phyloP scores from a whole-genome alignment of 2,888 invertebrate genomes.

The Caenorhabditis sinica region DNA sequence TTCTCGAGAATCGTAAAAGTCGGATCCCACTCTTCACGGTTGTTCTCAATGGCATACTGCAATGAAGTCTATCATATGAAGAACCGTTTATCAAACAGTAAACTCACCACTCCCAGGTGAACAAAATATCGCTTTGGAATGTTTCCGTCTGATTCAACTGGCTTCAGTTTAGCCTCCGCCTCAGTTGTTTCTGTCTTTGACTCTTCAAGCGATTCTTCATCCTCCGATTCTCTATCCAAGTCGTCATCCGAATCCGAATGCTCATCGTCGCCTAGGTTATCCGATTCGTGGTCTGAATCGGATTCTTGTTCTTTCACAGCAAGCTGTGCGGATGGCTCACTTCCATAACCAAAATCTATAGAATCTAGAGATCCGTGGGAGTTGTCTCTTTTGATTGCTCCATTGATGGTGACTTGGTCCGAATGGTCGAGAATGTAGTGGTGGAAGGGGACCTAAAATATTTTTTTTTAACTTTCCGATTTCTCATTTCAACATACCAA shows the following conservation, averaged over 20 bases:
- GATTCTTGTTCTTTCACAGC: too few relatives aligned
- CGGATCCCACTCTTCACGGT: constrained; percentile 35
- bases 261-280: too few relatives aligned
- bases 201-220: background rate
- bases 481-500: background rate
- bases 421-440: too few relatives aligned
- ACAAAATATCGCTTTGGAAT: constrained; percentile 4
- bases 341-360: too few relatives aligned
- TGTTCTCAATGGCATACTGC: constrained; percentile 26
- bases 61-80: background rate
- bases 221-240: background rate
- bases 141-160: background rate
- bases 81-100: background rate
- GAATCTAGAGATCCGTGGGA: too few relatives aligned
- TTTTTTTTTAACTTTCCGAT: background rate
- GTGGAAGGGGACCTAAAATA: too few relatives aligned
- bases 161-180: too few relatives aligned
- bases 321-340: background rate
- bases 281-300: too few relatives aligned
- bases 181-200: background rate
- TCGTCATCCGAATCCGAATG: too few relatives aligned
- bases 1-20: constrained; percentile 8
- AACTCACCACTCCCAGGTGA: constrained; percentile 14
- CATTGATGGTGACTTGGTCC: too few relatives aligned
- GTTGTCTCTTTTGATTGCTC: too few relatives aligned